Base-by-base conservation (phyloP, 2,888 invertebrate species). In the Eupelmus urozonus region DNA sequence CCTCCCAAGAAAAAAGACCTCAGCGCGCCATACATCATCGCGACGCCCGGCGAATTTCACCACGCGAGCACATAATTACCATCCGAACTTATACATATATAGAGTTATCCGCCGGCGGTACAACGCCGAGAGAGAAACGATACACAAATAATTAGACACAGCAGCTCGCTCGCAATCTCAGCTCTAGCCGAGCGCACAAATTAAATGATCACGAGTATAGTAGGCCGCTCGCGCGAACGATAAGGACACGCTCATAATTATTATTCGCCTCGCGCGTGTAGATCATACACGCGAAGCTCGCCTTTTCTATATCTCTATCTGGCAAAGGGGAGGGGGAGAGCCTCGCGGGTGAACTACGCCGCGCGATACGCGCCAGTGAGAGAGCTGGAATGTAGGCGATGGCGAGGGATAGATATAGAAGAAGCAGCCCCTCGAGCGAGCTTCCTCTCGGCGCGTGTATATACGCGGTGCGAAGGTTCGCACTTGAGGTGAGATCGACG, bases 171-270 rank as follows among this genome's bases (percentile, higher is more conserved):
- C n/a, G 55, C 25, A 42, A 55, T 69, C 40, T 57, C 55, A 20
- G 11, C 20, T 53, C 4, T 20, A 18, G 4, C 20, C 25, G 23
- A n/a, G 27, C 29, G 69, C 25, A 59, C 45, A 73, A 73, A 73
- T 73, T 73, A 73, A 73, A 73, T 65, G 73, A 73, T 73, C 73
- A 71, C 51, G 73, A 34, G 40, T n/a, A n/a, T n/a, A n/a, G n/a
- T n/a, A 34, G 13, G 45, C 59, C 29, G 42, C n/a, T n/a, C n/a
- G n/a, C 13, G 13, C 65, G 5, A 42, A 20, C 27, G 59, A n/a
- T 18, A 29, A 23, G 51, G 71, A 71, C 62, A 71, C 53, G 45
- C 71, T 16, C 53, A 49, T 73, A 73, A 73, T 73, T 73, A 73
- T 73, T 73, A 73, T 73, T 65, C 71, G 59, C 34, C 18, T 53